Evolutionary conservation across 2,888 invertebrate species (phyloP), one percentile per base, ranked within the genome.

Genomic region (Philhelius pedissequus): DNA sequence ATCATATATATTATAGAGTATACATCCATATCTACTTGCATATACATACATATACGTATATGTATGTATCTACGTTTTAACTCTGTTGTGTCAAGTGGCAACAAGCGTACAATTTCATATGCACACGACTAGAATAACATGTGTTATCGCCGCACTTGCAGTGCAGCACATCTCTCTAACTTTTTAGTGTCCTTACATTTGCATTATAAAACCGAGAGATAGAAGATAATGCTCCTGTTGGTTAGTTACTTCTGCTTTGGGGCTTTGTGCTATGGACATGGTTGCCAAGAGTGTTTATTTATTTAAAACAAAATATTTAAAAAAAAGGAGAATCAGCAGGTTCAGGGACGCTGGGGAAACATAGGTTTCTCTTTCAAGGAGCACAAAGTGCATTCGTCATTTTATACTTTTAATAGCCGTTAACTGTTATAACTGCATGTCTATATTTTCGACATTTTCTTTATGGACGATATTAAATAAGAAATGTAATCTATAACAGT

Each of bases 71-170:
- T 15, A 40, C 25, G 6, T 25, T 48, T 45, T 64, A 48, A 64
- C 64, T 64, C 32, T 64, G 64, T 64, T 64, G 64, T 64, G 64
- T 64, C 64, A 64, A 64, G 64, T 64, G 64, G 64, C 64, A 64
- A 64, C 48, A 48, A 64, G 64, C 64, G 64, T 64, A 64, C 64
- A 48, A 64, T 70, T 77, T 70, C 77, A 54, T 48, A 73, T 80
- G 79, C 74, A 77, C 77, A 77, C 77, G 66, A 77, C 52, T 74
- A 50, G 45, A 73, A 74, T 74, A 66, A 84, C 84, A 84, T 68
- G 70, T 84, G 84, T 84, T 84, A 79, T 80, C 80, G 68, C 66
- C 75, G 60, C 35, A 64, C 62, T 81, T 81, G 70, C 70, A 70
- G 69, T 13, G 60, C 32, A 20, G 32, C 7, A 35, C 56, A 64